Evolutionary conservation across 2,888 invertebrate genomes (phyloP).

Genomic region (Caprella mutica): DNA sequence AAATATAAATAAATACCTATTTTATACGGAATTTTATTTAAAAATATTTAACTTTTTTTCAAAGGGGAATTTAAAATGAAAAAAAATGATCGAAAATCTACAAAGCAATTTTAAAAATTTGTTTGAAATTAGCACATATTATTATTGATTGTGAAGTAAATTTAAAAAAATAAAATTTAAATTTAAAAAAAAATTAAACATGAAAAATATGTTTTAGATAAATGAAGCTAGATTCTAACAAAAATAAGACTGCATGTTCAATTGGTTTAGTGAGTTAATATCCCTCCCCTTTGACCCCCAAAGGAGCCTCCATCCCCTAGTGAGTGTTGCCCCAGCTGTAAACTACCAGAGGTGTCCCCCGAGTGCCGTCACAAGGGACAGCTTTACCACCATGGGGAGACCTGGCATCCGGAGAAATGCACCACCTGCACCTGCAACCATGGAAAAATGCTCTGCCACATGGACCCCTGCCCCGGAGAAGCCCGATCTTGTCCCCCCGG

Average conservation of each 20-base stretch:
- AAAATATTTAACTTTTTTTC: too few relatives aligned
- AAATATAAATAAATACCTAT: too few relatives aligned
- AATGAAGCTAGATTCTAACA: too few relatives aligned
- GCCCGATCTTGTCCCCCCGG: slow-evolving; percentile 48
- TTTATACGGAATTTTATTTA: too few relatives aligned
- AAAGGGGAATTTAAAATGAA: too few relatives aligned
- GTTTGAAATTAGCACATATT: slow-evolving; percentile 7
- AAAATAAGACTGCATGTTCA: too few relatives aligned
- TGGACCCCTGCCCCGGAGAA: slow-evolving; percentile 73
- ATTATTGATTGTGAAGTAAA: neutral
- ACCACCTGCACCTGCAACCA: slow-evolving; percentile 72
- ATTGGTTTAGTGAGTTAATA: too few relatives aligned
- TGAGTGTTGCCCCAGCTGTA: slow-evolving; percentile 12
- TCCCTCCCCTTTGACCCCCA: too few relatives aligned
- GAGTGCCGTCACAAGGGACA: slow-evolving; percentile 2
- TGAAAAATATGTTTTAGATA: too few relatives aligned
- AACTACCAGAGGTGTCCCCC: neutral
- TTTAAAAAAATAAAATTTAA: too few relatives aligned
- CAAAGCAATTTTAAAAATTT: slow-evolving; percentile 1
- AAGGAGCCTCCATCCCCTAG: neutral
- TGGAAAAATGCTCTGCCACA: slow-evolving; percentile 65
- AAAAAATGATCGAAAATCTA: too few relatives aligned
- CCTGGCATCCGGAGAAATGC: slow-evolving; percentile 46
- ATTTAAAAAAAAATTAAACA: too few relatives aligned
- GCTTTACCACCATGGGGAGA: slow-evolving; percentile 17